Percentiles rank a stretch among this genome's conserved stretches.
Evolutionary conservation across 2,113 vertebrate genomes (phyloP).

Genomic region (Herpailurus yagouaroundi): DNA sequence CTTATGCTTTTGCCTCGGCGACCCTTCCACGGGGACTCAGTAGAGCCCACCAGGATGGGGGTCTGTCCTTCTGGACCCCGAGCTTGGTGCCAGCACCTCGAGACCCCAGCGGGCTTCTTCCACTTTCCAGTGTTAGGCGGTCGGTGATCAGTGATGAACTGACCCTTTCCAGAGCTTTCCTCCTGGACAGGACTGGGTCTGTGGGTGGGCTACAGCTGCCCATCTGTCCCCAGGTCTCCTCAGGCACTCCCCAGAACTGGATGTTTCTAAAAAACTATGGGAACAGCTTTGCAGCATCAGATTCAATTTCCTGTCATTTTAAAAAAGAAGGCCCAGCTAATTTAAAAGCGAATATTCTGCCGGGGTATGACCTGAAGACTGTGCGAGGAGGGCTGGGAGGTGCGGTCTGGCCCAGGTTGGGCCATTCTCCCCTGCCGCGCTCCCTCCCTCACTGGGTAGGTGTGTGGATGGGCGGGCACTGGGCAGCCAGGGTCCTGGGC

Average conservation of each 20-base stretch:
- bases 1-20: not conserved
- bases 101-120: not conserved
- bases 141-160: not conserved
- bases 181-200: not conserved
- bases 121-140: not conserved
- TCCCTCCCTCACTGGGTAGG: not conserved
- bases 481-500: fast-evolving
- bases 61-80: not conserved
- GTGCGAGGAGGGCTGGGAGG: not conserved
- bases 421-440: fast-evolving
- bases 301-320: not conserved
- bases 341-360: not conserved
- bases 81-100: not conserved
- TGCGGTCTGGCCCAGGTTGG: not conserved
- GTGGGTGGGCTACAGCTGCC: too few relatives aligned
- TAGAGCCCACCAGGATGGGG: not conserved
- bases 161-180: not conserved
- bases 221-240: not conserved
- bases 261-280: not conserved
- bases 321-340: not conserved
- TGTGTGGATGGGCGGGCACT: fast-evolving
- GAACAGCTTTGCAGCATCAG: not conserved
- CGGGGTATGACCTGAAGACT: not conserved
- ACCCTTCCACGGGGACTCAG: fast-evolving
- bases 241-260: not conserved